A percentile compares a stretch with the other conserved stretches of the same genome.
These are phyloP conservation scores for Thymallus thymallus DNA, from an alignment of 2,113 vertebrate genomes.

Conservation along the genomic window DNA sequence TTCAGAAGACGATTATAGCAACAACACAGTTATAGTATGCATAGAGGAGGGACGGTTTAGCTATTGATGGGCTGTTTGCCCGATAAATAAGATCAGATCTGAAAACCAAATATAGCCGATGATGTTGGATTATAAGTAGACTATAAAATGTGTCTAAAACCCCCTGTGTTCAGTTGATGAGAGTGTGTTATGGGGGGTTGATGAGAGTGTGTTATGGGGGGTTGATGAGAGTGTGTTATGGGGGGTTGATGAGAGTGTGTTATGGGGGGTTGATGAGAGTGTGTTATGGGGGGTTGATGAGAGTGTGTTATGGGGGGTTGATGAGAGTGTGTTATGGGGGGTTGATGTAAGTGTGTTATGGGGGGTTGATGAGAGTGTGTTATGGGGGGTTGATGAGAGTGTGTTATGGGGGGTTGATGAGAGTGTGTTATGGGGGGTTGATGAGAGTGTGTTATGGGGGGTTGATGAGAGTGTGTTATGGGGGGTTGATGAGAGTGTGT, in stretches of 20 bases:
- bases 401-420: not conserved
- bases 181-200: not conserved
- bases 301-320: not conserved
- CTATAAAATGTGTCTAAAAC: too few species aligned
- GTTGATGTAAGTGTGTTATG: too few species aligned
- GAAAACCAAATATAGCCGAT: too few species aligned
- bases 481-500: not conserved
- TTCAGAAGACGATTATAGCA: slow-evolving; percentile 21
- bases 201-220: not conserved
- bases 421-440: not conserved
- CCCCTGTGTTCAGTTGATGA: too few species aligned
- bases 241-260: not conserved
- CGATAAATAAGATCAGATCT: not conserved
- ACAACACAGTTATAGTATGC: slow-evolving; percentile 10
- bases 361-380: slow-evolving; percentile 1
- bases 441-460: not conserved
- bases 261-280: not conserved
- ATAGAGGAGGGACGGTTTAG: not conserved
- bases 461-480: slow-evolving; percentile 6
- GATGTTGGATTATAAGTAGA: slow-evolving; percentile 5
- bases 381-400: not conserved
- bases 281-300: not conserved
- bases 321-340: slow-evolving; percentile 4
- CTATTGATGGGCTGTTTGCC: not conserved
- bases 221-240: slow-evolving; percentile 6